Evolutionary conservation across 2,888 invertebrate species (phyloP), one percentile per base, ranked within the genome.

Genomic region (Phyto melanocephala): DNA sequence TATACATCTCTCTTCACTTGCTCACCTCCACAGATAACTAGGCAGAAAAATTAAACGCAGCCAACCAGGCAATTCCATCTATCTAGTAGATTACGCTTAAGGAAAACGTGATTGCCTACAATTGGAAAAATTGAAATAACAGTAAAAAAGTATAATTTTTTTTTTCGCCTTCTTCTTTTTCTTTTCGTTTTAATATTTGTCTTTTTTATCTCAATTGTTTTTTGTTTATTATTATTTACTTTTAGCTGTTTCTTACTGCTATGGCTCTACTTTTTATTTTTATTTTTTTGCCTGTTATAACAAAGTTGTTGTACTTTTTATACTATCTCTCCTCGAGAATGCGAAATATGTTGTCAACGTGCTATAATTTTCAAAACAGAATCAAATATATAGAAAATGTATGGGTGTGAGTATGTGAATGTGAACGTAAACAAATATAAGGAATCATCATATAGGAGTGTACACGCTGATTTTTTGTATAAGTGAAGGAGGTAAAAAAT

Each of bases 31-130:
- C 15, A 75, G 40, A 54, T 56, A 80, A 40, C 47, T 47, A 80
- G 63, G 24, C 56, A 56, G 58, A 40, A 58, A 63, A 75, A 70
- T 63, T 70, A 62, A 56, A 58, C 35, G 72, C 78, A 45, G 54
- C 45, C 40, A 62, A 50, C 47, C 58, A 70, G 50, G 35, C 65
- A 80, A 50, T 76, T 65, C 35, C n/a, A 56, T 68, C 62, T 62
- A 45, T 77, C 45, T 52, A 24, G 40, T 35, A 68, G 60, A 77
- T 77, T 76, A 67, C 76, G 45, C 67, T 45, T 45, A 72, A 56
- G 65, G 15, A 72, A 84, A 82, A 85, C 84, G 82, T 85, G 85
- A 85, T 85, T 84, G 84, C 85, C 79, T 84, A 74, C 82, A 84
- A 83, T 79, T 81, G 80, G 74, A 84, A 80, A 84, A 65, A 75